Evolutionary conservation across 2,113 vertebrate genomes (phyloP), one percentile per base, ranked within the genome.

Genomic region (Prietella phreatophila): DNA sequence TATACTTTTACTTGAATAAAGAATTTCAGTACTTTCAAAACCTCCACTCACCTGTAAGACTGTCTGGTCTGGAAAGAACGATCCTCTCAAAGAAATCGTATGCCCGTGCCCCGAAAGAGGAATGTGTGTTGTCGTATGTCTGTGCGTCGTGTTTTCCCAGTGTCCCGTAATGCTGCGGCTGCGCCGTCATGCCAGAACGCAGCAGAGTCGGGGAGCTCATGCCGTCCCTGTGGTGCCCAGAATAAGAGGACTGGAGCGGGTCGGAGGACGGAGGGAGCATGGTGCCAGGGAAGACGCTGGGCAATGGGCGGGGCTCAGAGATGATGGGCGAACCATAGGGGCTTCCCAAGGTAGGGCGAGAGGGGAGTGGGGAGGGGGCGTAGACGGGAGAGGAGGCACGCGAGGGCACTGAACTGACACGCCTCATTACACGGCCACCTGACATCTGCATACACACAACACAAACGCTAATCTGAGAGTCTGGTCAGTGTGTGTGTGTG

Each of bases 61-160:
- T 99, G 81, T 99, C 98, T 0, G 98, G 98, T 36, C 98, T 96
- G 0, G 98, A 96, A 87, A 98, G 97, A 3, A 97, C 96, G 93
- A 98, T 97, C 92, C 97, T 96, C 93, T 99, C 98, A 2, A 98
- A 99, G 79, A 99, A 94, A 0, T 99, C 97, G 2, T 97, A 99
- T 0, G 96, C 96, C 55, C 96, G 97, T 0, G 95, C 94, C 0
- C 97, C 96, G 0, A 97, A 99, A 0, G 95, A 97, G 27, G 95
- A 96, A 22, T 89, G 96, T 95, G 0, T 95, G 83, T 27, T 86
- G 94, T 58, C 95, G 11, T 90, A 91, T 5, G 79, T 55, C 14
- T 94, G 95, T 11, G 85, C 30, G 1, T 96, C 94, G 88, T 95
- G 94, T 42, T 97, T 95, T 75, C 97, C 97, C 92, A 99, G 95